Evolutionary conservation across 2,113 vertebrate genomes (phyloP), one percentile per base, ranked within the genome.

Genomic region (Myotis davidii): DNA sequence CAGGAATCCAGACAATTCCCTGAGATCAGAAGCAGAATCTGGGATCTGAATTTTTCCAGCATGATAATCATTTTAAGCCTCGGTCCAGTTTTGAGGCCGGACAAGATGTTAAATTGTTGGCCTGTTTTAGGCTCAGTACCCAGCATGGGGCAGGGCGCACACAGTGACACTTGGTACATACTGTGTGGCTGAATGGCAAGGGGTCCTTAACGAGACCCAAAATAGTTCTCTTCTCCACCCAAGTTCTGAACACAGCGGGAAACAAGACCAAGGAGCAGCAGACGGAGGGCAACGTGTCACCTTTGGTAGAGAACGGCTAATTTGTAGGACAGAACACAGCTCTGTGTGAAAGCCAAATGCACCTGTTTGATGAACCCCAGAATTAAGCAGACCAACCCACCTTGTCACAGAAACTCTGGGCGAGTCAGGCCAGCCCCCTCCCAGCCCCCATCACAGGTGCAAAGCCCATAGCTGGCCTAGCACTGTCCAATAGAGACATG

Each of bases 141-240:
- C 65, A 45, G 76, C 70, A 2, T 3, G 1, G 56, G 79, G n/a
- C 74, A 18, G 0, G 4, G 50, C 20, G 32, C 20, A 11, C 84
- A 37, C 1, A 69, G 25, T 4, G n/a, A 67, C 0, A 14, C 20
- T 21, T 17, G 4, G 42, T 67, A 16, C 5, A 5, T 1, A 1
- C 25, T 16, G 8, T 42, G 6, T 56, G 70, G 76, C 48, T 34
- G 56, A 72, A 4, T 34, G 56, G 56, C 45, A 18, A 10, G 48
- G 20, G 25, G 29, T 29, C 48, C 74, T 79, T 27, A 64, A 64
- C 2, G 2, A 59, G 61, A 45, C 69, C 70, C 70, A 87, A 92
- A 87, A 95, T 50, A 77, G 25, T 6, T 59, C 25, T 90, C 69
- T 72, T 52, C 50, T 37, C 86, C 87, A 59, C 52, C 50, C 77